Conservation (phyloP, 2,797 vertebrate species). For the Eleutherodactylus coqui region DNA sequence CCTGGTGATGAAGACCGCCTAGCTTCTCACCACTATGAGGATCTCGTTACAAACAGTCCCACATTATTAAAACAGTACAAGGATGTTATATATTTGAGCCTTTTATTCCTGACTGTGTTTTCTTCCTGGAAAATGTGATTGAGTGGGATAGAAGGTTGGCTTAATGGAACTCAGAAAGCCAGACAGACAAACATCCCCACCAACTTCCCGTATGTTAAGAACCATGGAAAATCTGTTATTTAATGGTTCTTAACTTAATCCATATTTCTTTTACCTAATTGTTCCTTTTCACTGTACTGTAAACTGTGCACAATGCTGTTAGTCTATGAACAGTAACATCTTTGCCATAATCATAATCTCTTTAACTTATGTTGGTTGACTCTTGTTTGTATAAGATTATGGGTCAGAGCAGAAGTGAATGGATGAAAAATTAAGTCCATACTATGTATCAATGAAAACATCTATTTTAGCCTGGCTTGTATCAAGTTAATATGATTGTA, state of each 20-base stretch:
- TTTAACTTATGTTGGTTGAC: not conserved
- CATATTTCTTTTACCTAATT: slow-evolving; percentile 59
- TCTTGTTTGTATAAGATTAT: slow-evolving; percentile 13
- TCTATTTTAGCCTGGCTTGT: not conserved
- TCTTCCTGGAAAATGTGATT: slow-evolving; percentile 63
- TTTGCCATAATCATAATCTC: slow-evolving; percentile 26
- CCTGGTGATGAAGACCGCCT: slow-evolving; percentile 59
- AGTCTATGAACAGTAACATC: slow-evolving; percentile 30
- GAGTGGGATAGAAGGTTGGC: slow-evolving; percentile 60
- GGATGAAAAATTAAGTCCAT: not conserved
- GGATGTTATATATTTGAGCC: slow-evolving; percentile 63
- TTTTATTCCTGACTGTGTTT: slow-evolving; percentile 58
- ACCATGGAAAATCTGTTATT: slow-evolving; percentile 61
- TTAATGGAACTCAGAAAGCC: slow-evolving; percentile 57
- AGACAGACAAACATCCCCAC: slow-evolving; percentile 60
- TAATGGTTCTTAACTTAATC: slow-evolving; percentile 60
- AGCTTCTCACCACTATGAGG: slow-evolving; percentile 56
- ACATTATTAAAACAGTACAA: slow-evolving; percentile 60
- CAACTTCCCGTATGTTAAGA: slow-evolving; percentile 59
- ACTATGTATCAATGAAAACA: no score
- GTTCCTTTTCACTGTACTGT: slow-evolving; percentile 47
- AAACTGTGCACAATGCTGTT: slow-evolving; percentile 48
- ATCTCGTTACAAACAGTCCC: slow-evolving; percentile 57
- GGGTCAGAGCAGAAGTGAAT: not conserved
- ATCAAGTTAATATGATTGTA: not conserved